These are phyloP conservation scores for Enteromius fasciolatus DNA, from an alignment of 2,797 vertebrate genomes.

Conservation along the genomic window DNA sequence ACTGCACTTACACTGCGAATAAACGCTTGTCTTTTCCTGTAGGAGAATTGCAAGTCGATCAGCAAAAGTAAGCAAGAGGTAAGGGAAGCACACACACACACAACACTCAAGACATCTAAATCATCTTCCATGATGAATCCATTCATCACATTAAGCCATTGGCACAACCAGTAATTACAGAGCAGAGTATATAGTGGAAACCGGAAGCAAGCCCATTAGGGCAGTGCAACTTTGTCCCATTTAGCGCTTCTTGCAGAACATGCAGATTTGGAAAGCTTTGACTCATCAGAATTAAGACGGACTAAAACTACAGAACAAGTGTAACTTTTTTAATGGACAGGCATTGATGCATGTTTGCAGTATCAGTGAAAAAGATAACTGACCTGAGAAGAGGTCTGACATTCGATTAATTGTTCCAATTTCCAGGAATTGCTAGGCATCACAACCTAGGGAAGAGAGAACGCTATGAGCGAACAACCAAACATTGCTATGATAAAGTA, in stretches of 20 bases:
- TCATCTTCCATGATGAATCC: not conserved
- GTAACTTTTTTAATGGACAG: not conserved
- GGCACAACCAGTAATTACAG: constrained; percentile 1
- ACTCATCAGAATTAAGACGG: constrained; percentile 53
- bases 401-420: constrained; percentile 61
- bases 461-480: constrained; percentile 72
- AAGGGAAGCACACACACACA: not conserved
- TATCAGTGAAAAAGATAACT: constrained; percentile 54
- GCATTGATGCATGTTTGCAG: not conserved
- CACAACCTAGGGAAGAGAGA: constrained; percentile 75
- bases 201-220: constrained; percentile 12
- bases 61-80: constrained; percentile 18
- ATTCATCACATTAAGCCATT: constrained; percentile 16
- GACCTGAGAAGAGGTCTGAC: constrained; percentile 68
- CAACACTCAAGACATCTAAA: not conserved
- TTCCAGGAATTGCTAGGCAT: constrained; percentile 62
- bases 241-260: constrained; percentile 32
- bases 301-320: not conserved
- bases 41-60: constrained; percentile 39
- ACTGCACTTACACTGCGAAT: constrained; percentile 42
- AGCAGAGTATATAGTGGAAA: not conserved
- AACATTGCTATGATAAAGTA: constrained; percentile 63
- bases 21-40: constrained; percentile 52
- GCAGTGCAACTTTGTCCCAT: not conserved
- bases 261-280: constrained; percentile 3